phyloP scores from a whole-genome alignment of 1,140 invertebrate species.

The Anastatus disparis region DNA sequence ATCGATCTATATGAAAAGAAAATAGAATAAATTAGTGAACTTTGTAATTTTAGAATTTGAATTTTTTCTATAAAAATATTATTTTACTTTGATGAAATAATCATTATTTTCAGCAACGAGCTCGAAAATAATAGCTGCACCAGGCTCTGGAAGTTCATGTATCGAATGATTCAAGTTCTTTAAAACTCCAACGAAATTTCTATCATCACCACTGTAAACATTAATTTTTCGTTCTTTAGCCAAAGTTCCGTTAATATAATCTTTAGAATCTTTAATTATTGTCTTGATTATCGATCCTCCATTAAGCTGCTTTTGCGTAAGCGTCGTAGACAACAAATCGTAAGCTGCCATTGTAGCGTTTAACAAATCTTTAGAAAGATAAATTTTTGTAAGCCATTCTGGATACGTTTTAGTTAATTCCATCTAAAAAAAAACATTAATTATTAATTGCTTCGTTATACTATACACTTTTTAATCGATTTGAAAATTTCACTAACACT shows the following conservation, averaged over 20 bases:
- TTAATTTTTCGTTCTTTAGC: constrained; percentile 46
- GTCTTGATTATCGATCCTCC: constrained; percentile 57
- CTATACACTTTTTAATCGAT: too few species aligned
- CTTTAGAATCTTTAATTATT: constrained; percentile 48
- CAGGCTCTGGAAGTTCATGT: constrained; percentile 43
- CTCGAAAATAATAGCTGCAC: constrained; percentile 57
- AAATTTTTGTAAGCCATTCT: constrained; percentile 49
- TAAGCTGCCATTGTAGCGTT: constrained; percentile 49
- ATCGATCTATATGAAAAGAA: too few species aligned
- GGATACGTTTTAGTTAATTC: constrained; percentile 47
- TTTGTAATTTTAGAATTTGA: too few species aligned
- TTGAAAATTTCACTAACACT: constrained; percentile 46
- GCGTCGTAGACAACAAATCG: constrained; percentile 49
- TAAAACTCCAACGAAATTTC: constrained; percentile 55
- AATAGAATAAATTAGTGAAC: too few species aligned
- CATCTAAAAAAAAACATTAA: constrained; percentile 44
- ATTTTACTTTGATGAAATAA: constrained; percentile 52
- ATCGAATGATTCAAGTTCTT: constrained; percentile 47
- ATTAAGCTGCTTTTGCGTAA: constrained; percentile 52
- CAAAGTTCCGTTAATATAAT: constrained; percentile 20
- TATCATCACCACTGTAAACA: constrained; percentile 56
- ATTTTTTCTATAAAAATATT: not conserved
- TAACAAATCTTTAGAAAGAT: constrained; percentile 47
- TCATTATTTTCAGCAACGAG: constrained; percentile 46
- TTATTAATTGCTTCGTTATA: not conserved